Conservation (phyloP, 2,888 invertebrate genomes). For the Pachycephus smyrnensis region DNA sequence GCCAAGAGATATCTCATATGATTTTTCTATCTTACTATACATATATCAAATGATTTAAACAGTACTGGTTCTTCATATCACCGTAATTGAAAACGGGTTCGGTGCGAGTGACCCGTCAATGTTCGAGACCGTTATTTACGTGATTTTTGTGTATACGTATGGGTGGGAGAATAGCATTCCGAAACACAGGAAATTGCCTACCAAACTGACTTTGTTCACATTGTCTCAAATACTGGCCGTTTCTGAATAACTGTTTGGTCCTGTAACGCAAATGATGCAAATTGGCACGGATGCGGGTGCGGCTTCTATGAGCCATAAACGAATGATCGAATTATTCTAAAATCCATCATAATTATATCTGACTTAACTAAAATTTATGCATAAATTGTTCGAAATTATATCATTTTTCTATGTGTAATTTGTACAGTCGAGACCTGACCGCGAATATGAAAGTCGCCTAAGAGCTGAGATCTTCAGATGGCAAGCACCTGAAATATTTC, state of each 20-base stretch:
- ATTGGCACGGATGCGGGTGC: constrained; percentile 1
- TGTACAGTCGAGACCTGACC: constrained; percentile 35
- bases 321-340: not conserved
- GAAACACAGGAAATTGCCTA: constrained; percentile 5
- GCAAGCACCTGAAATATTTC: constrained; percentile 54
- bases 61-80: not conserved
- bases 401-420: not conserved
- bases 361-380: not conserved
- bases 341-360: not conserved
- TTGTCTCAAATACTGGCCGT: not conserved
- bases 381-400: not conserved
- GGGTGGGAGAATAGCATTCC: not conserved
- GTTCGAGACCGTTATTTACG: not conserved
- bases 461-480: constrained; percentile 51
- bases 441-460: constrained; percentile 48
- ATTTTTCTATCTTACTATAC: not conserved
- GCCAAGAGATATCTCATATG: not conserved
- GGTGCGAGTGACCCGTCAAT: not conserved
- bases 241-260: not conserved
- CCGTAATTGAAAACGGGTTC: not conserved
- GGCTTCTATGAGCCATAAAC: not conserved
- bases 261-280: not conserved
- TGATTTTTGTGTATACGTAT: not conserved
- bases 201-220: not conserved
- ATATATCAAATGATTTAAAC: not conserved